Evolutionary conservation across 2,113 vertebrate species (phyloP).

Genomic region (Pituophis catenifer): DNA sequence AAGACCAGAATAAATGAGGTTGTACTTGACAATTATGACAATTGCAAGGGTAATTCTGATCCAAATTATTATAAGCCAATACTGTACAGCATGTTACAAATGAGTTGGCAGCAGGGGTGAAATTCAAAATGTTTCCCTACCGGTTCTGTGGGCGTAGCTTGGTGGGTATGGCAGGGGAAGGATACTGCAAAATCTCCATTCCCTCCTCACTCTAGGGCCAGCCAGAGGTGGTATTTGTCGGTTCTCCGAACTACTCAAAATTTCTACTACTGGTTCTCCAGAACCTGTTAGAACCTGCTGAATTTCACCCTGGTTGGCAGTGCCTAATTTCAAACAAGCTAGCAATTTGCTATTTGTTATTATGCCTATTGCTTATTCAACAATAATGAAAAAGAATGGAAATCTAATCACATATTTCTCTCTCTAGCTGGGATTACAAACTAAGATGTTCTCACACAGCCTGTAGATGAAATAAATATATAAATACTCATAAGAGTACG

Average conservation of each 20-base stretch:
- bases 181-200: too few relatives aligned
- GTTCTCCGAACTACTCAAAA: too few relatives aligned
- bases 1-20: not conserved
- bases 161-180: too few relatives aligned
- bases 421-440: not conserved
- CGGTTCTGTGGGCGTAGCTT: too few relatives aligned
- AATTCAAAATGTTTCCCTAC: too few relatives aligned
- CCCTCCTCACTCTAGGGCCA: too few relatives aligned
- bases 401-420: not conserved
- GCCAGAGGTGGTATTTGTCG: too few relatives aligned
- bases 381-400: not conserved
- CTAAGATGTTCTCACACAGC: not conserved
- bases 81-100: not conserved
- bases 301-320: not conserved
- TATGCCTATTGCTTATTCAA: not conserved
- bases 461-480: not conserved
- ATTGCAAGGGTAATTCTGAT: not conserved
- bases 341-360: not conserved
- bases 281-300: too few relatives aligned
- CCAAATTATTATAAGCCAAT: not conserved
- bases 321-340: not conserved
- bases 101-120: not conserved
- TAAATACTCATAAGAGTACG: not conserved
- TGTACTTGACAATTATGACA: not conserved
- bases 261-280: too few relatives aligned